Base-by-base conservation (phyloP, 2,113 vertebrate species). In the Ctenomys sociabilis region DNA sequence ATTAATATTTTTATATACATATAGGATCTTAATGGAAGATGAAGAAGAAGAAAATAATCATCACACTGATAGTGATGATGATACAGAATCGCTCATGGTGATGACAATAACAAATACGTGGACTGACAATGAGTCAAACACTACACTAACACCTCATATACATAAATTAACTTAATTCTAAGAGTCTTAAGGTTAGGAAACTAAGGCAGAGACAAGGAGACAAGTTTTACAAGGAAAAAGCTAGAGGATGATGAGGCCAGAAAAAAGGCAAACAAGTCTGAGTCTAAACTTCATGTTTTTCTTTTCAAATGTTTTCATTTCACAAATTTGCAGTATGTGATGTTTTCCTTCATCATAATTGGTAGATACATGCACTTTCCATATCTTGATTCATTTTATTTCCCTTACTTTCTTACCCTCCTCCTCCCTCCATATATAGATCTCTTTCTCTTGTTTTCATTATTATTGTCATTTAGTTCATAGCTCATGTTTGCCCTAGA, bases 21-120 rank as follows among this genome's bases (percentile, higher is more conserved):
- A 52, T 13, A 14, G 17, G 26, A 61, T 77, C 97, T 97, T 95
- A 97, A 98, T 93, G 93, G 95, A 13, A 73, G 40, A 19, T n/a
- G n/a, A n/a, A 63, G 40, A 68, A n/a, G 66, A 70, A 14, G 64
- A 64, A 24, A 22, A 64, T 28, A 28, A 10, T n/a, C 61, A 64
- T 28, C 3, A 64, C 28, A 9, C 43, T 54, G 35, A 13, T 94
- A 19, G 13, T n/a, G 21, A 7, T 26, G 61, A 26, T 63, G 61
- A 4, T 26, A 52, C 22, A 35, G 68, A 0, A 40, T 45, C 63
- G 32, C 10, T 78, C 32, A 86, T 77, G 30, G 37, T 63, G 45
- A 91, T n/a, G 32, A 77, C 28, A 17, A 68, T 3, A 87, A 26
- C 14, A 84, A 87, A 90, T 16, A 52, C 11, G 37, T 30, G 22